These are phyloP conservation scores for Vespertilio murinus DNA, from an alignment of 2,797 vertebrate genomes.

Conservation along the genomic window DNA sequence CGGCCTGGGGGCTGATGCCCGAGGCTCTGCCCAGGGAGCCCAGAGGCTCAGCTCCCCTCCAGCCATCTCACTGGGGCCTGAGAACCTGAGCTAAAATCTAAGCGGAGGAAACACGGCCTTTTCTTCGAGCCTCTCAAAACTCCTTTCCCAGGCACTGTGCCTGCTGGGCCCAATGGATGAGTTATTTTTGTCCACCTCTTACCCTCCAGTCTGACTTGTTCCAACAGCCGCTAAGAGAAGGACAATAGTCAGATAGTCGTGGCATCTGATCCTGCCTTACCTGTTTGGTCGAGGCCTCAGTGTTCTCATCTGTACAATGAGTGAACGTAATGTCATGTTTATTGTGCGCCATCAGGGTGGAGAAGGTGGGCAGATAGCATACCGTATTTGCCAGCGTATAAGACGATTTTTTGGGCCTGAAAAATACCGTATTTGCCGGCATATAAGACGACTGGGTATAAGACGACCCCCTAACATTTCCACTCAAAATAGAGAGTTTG, in stretches of 20 bases:
- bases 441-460: too few relatives aligned
- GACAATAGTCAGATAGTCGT: not conserved
- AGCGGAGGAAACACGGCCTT: constrained; percentile 35
- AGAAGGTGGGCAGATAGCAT: not conserved
- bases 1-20: not conserved
- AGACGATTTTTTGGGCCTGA: too few relatives aligned
- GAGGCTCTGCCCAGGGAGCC: not conserved
- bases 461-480: too few relatives aligned
- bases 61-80: not conserved
- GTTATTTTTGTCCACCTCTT: not conserved
- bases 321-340: not conserved
- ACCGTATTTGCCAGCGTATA: too few relatives aligned
- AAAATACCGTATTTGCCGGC: too few relatives aligned
- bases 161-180: not conserved
- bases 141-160: not conserved
- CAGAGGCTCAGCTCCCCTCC: not conserved
- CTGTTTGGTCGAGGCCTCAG: not conserved
- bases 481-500: too few relatives aligned
- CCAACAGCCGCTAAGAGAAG: not conserved
- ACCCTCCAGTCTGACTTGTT: not conserved
- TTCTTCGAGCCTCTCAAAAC: constrained; percentile 12
- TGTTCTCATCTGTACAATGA: not conserved
- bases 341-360: not conserved
- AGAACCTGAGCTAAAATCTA: constrained; percentile 19
- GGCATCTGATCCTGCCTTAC: not conserved